Evolutionary conservation across 1,140 invertebrate species (phyloP), one percentile per base, ranked within the genome.

Genomic region (Ylistrum balloti): DNA sequence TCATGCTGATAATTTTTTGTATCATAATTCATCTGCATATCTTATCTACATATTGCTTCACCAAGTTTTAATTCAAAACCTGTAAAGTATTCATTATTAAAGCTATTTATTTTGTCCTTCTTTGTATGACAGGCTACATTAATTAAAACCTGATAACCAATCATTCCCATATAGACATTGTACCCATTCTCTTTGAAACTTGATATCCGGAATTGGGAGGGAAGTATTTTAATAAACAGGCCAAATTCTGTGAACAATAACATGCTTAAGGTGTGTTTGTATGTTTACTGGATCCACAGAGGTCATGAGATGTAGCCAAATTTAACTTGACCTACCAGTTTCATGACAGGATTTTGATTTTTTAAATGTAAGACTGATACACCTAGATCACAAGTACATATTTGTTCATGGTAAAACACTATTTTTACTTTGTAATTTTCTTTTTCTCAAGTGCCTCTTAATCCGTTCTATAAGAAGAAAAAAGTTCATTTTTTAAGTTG

Each of bases 181-280:
- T 74, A 28, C 22, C 56, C 28, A n/a, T 74, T 74, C 56, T 5
- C 56, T 74, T 74, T 28, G 56, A 28, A 74, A 74, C 28, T 7
- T n/a, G 56, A 74, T 74, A 74, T 74, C 28, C n/a, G 9, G 5
- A 5, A n/a, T n/a, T n/a, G n/a, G n/a, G n/a, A n/a, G 56, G n/a
- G n/a, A 28, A 74, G 56, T 74, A 1, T 74, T 74, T 74, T 74
- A 28, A 74, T 74, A 74, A 74, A 74, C n/a, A 74, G 56, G 56
- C 56, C 17, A n/a, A 74, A 3, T 45, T 13, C 41, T 45, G 41
- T 45, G 41, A 74, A 74, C 56, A 74, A 74, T 45, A 45, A 15
- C 17, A n/a, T 22, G n/a, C n/a, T 38, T 74, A 74, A 74, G 56
- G 56, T 28, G 56, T 74, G 45, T 48, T 48, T 48, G n/a, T n/a